phyloP scores from a whole-genome alignment of 1,140 invertebrate genomes.

The Drosophila navojoa region DNA sequence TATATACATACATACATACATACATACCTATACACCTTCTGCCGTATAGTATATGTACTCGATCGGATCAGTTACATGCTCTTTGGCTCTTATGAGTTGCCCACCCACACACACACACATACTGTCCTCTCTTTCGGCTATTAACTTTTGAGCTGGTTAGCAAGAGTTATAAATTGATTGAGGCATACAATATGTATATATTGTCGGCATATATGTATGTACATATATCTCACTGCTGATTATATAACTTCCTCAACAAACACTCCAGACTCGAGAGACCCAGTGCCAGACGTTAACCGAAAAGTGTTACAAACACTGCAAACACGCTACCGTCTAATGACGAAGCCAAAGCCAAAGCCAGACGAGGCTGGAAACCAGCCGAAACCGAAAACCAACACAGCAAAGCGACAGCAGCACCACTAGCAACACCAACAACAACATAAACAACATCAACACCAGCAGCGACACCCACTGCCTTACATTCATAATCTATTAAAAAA shows the following conservation, averaged over 20 bases:
- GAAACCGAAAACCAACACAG: slow-evolving; percentile 27
- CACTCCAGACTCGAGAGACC: slow-evolving; percentile 39
- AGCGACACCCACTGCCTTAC: slow-evolving; percentile 78
- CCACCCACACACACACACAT: slow-evolving; percentile 54
- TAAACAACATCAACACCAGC: neutral
- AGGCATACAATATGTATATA: slow-evolving; percentile 41
- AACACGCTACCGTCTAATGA: slow-evolving; percentile 63
- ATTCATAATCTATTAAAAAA: slow-evolving; percentile 76
- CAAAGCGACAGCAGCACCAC: slow-evolving; percentile 21
- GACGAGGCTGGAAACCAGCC: slow-evolving; percentile 12
- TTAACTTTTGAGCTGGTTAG: slow-evolving; percentile 67
- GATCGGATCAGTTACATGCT: slow-evolving; percentile 70
- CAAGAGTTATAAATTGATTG: slow-evolving; percentile 80
- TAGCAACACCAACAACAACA: neutral
- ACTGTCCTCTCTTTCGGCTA: slow-evolving; percentile 48
- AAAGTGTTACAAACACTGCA: slow-evolving; percentile 76
- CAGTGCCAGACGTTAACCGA: slow-evolving; percentile 42
- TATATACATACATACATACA: no score
- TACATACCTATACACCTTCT: neutral
- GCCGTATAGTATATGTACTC: slow-evolving; percentile 44
- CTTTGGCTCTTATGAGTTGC: slow-evolving; percentile 17
- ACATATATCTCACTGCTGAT: slow-evolving; percentile 59
- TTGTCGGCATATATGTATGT: slow-evolving; percentile 62
- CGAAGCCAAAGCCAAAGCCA: slow-evolving; percentile 25
- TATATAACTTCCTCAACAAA: slow-evolving; percentile 74